Base-by-base conservation (phyloP, 1,140 invertebrate genomes). In the Odontomachus brunneus region DNA sequence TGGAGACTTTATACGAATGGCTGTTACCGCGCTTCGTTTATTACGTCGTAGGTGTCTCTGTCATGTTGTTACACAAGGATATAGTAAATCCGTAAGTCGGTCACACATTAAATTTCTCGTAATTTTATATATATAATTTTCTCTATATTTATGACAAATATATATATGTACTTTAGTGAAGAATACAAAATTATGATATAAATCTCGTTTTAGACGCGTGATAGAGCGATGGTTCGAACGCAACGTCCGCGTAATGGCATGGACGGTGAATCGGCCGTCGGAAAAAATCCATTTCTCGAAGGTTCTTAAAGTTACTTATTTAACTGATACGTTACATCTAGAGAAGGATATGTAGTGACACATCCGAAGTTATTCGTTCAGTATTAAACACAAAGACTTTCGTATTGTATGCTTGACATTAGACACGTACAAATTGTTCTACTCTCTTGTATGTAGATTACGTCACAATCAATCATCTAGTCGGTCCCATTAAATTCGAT, bases 51-150 rank as follows among this genome's bases (percentile, higher is more conserved):
- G 96, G 96, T 53, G 92, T 96, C 53, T 96, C 96, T 51, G 95
- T 95, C 17, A 94, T 97, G 17, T 90, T 97, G 5, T 88, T 97
- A 33, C 96, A 97, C 90, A 97, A 97, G 92, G 96, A 97, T 88
- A 94, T 94, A 14, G 91, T 97, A 26, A 96, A 95, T 91, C 94
- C 92, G 96, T 97, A 93, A 95, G 95, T 93, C 85, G 63, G 14
- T 74, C 29, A 22, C 26, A n/a, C 17, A 85, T 87, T 72, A 83
- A 75, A 74, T 48, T 33, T 4, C 12, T 72, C 48, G 51, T 14
- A 4, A 67, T 19, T 48, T 14, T 14, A 48, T 19, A 33, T n/a
- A n/a, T n/a, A n/a, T n/a, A 5, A 7, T 38, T 33, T 1, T 17
- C 57, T 44, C 53, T 4, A 69, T 57, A 38, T 71, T 53, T 0